Evolutionary conservation across 1,140 invertebrate species (phyloP).

Genomic region (Reticulitermes speratus): DNA sequence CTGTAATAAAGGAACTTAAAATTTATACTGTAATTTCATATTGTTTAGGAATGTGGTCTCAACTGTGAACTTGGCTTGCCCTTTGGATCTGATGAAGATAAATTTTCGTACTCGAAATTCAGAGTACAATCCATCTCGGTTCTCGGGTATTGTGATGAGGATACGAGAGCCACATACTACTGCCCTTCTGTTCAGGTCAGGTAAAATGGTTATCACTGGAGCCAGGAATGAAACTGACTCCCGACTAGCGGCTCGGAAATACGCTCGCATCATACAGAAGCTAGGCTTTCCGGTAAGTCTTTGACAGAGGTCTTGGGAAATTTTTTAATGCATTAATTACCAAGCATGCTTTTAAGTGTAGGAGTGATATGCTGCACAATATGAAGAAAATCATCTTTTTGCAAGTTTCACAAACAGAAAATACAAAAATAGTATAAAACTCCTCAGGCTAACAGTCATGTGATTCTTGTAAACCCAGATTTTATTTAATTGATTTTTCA

Average conservation of each 20-base stretch:
- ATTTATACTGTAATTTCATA: conserved; percentile 32
- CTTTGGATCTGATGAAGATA: conserved; percentile 85
- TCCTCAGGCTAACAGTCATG: no score
- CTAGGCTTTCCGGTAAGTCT: conserved; percentile 85
- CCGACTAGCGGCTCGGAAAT: conserved; percentile 91
- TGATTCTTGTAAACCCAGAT: no score
- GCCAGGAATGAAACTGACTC: conserved; percentile 95
- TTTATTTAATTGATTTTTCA: no score
- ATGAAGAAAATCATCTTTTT: no score
- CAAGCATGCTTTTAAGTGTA: no score
- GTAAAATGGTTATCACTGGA: conserved; percentile 98
- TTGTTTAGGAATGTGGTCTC: conserved; percentile 86
- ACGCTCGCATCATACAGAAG: conserved; percentile 98
- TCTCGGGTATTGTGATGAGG: conserved; percentile 98
- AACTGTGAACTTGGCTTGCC: conserved; percentile 87
- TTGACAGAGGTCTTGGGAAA: no score
- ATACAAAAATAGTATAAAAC: no score
- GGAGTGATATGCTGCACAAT: no score
- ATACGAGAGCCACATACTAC: conserved; percentile 95
- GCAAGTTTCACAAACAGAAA: no score
- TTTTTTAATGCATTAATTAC: no score
- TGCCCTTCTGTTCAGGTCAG: conserved; percentile 95
- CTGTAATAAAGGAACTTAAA: background rate
- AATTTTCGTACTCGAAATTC: conserved; percentile 96
- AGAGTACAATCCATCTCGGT: conserved; percentile 97